Evolutionary conservation across 2,113 vertebrate species (phyloP).

Genomic region (Neotragus pygmaeus): DNA sequence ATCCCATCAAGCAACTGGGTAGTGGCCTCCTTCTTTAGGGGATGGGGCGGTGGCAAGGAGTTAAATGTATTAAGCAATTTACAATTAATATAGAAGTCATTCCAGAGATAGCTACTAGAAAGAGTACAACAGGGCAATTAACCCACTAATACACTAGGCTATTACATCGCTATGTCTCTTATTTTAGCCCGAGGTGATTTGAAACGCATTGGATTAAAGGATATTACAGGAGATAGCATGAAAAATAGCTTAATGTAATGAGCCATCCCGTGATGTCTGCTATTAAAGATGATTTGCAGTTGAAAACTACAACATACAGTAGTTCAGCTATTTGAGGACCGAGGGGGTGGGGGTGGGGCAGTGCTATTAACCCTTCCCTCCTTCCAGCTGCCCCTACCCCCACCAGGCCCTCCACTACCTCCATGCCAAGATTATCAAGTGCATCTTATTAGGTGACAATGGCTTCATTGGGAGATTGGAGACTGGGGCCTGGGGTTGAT

Average conservation of each 20-base stretch:
- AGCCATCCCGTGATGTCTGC: conserved; percentile 89
- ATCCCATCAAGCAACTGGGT: conserved; percentile 55
- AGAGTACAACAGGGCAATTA: conserved; percentile 91
- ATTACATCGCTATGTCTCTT: conserved; percentile 89
- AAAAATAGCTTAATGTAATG: conserved; percentile 92
- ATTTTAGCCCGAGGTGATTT: conserved; percentile 90
- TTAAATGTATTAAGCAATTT: conserved; percentile 87
- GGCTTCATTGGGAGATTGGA: conserved; percentile 78
- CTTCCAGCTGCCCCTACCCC: conserved; percentile 42
- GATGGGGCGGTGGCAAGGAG: conserved; percentile 78
- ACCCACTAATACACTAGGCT: conserved; percentile 91
- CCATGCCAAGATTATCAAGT: conserved; percentile 80
- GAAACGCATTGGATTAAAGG: conserved; percentile 91
- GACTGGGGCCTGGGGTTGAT: conserved; percentile 79
- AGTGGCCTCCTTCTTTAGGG: conserved; percentile 61
- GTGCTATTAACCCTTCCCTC: conserved; percentile 79
- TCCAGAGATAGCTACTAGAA: conserved; percentile 86
- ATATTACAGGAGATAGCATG: conserved; percentile 91
- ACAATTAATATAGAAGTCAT: conserved; percentile 90
- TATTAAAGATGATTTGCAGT: conserved; percentile 91
- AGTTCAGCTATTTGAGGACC: conserved; percentile 86
- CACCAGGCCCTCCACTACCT: conserved; percentile 54
- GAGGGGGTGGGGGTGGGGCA: conserved; percentile 53
- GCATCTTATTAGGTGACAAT: conserved; percentile 79
- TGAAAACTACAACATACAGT: conserved; percentile 88